phyloP scores from a whole-genome alignment of 2,797 vertebrate genomes.

The Pempheris klunzingeri region DNA sequence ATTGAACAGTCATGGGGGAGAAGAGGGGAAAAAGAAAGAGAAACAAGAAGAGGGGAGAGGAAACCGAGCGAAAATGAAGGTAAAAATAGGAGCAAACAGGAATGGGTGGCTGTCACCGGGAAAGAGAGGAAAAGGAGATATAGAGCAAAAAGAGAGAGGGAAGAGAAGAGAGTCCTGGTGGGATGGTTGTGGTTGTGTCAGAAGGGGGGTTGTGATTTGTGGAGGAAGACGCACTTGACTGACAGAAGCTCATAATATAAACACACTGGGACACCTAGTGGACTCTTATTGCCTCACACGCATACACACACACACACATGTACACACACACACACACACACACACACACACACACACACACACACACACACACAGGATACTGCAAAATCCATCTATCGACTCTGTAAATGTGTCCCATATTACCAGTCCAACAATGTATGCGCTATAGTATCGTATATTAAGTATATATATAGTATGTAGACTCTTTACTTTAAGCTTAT shows the following conservation, averaged over 20 bases:
- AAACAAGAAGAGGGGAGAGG: neutral
- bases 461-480: too few relatives aligned
- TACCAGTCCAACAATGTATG: neutral
- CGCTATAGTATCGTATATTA: too few relatives aligned
- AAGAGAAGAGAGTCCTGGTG: slow-evolving; percentile 14
- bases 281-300: slow-evolving; percentile 48
- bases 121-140: neutral
- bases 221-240: slow-evolving; percentile 60
- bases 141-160: slow-evolving; percentile 7
- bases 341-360: slow-evolving; percentile 24
- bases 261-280: slow-evolving; percentile 78
- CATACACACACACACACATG: slow-evolving; percentile 3
- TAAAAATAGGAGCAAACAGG: neutral
- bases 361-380: neutral
- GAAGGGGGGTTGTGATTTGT: slow-evolving; percentile 82
- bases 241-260: slow-evolving; percentile 38
- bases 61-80: neutral
- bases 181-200: slow-evolving; percentile 60
- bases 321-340: slow-evolving; percentile 10
- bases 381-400: neutral
- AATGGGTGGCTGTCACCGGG: neutral
- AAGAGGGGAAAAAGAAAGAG: neutral
- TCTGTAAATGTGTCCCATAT: neutral
- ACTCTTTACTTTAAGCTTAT: neutral
- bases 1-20: neutral